Conservation (phyloP, 2,797 vertebrate species). For the Oreortyx pictus region DNA sequence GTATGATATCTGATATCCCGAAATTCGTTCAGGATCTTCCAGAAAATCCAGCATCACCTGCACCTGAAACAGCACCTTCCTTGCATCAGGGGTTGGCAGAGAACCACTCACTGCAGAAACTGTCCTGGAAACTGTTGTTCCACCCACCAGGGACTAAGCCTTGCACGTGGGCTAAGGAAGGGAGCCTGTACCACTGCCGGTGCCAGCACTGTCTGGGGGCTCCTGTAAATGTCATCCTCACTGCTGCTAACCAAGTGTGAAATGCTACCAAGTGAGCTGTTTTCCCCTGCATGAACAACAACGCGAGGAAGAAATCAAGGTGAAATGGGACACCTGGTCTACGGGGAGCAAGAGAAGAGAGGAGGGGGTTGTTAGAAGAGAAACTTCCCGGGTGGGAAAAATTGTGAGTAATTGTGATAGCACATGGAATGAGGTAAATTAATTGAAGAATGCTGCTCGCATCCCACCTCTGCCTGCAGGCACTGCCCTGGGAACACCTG, state of each 20-base stretch:
- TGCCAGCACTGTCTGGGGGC: background rate
- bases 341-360: background rate
- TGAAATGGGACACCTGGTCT: background rate
- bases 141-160: background rate
- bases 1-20: background rate
- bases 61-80: too few relatives aligned
- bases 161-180: too few relatives aligned
- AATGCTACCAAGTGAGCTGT: background rate
- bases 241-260: background rate
- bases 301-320: rapidly evolving
- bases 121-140: background rate
- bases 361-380: background rate
- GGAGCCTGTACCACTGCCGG: background rate
- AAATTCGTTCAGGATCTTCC: background rate
- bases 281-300: rapidly evolving
- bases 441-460: background rate
- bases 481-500: background rate
- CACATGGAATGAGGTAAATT: background rate
- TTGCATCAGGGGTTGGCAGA: background rate
- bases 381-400: background rate
- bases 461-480: background rate
- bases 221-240: background rate
- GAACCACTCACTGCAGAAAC: background rate
- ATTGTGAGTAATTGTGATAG: background rate
- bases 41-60: background rate